Evolutionary conservation across 2,888 invertebrate genomes (phyloP).

Genomic region (Cephonodes hylas): DNA sequence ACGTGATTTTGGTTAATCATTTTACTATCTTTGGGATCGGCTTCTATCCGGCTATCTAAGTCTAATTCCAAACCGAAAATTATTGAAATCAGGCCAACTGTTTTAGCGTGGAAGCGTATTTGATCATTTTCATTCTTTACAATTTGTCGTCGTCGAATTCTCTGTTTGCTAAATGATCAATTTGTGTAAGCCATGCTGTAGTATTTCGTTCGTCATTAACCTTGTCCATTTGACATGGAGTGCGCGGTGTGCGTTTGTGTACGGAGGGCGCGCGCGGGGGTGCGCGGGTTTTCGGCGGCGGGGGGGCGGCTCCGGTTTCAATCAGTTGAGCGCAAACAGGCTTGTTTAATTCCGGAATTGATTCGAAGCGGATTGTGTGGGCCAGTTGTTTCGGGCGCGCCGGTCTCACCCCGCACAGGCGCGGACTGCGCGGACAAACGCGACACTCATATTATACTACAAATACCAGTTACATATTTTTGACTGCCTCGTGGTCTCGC

Average conservation of each 20-base stretch:
- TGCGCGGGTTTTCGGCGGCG: no score
- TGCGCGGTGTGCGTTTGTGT: no score
- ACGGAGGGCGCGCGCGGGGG: no score
- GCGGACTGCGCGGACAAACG: background rate
- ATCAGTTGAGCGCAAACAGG: background rate
- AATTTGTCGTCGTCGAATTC: no score
- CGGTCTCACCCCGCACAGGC: background rate
- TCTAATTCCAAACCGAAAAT: background rate
- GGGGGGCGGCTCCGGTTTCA: background rate
- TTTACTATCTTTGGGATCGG: no score
- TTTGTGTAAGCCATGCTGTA: no score
- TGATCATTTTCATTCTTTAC: background rate
- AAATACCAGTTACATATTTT: no score
- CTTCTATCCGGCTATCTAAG: no score
- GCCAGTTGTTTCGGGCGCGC: slow-evolving; percentile 1
- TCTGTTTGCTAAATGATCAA: no score
- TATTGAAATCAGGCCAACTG: no score
- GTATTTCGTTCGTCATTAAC: background rate
- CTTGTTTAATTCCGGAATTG: slow-evolving; percentile 12
- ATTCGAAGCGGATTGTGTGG: slow-evolving; percentile 5
- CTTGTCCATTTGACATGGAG: background rate
- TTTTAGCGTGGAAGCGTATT: background rate
- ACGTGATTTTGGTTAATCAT: no score
- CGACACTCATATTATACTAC: background rate
- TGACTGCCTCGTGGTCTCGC: no score